These are phyloP conservation scores for Fragum whitleyi DNA, from an alignment of 2,888 invertebrate genomes.

Conservation along the genomic window DNA sequence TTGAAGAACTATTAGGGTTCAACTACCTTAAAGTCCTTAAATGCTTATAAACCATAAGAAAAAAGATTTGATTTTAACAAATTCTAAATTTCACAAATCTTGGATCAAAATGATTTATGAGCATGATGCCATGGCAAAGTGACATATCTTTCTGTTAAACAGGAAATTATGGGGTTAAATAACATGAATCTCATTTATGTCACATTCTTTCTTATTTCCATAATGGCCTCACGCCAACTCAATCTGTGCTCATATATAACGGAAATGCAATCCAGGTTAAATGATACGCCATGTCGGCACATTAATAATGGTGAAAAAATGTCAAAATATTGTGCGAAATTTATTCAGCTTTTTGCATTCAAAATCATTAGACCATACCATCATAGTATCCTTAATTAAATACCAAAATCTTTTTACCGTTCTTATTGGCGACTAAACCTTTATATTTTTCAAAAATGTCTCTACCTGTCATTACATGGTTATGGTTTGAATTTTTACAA, in stretches of 20 bases:
- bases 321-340: slow-evolving; percentile 22
- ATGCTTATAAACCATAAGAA: too few relatives aligned
- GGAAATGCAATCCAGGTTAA: slow-evolving; percentile 12
- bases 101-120: too few relatives aligned
- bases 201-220: neutral
- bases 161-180: neutral
- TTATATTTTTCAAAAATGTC: too few relatives aligned
- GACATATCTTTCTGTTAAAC: too few relatives aligned
- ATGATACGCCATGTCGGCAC: neutral
- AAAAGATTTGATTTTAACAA: too few relatives aligned
- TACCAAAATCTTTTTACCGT: neutral
- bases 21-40: too few relatives aligned
- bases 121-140: too few relatives aligned
- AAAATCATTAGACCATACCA: slow-evolving; percentile 6
- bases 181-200: neutral
- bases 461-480: too few relatives aligned
- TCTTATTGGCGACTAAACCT: too few relatives aligned
- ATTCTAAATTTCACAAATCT: too few relatives aligned
- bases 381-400: slow-evolving; percentile 4
- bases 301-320: slow-evolving; percentile 19
- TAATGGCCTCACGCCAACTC: neutral
- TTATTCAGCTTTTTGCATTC: slow-evolving; percentile 20
- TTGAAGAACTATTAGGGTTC: too few relatives aligned
- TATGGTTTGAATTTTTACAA: too few relatives aligned
- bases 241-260: neutral